A percentile compares a stretch with the other conserved stretches of the same genome.
phyloP scores from a whole-genome alignment of 2,797 vertebrate genomes.

The Sebastiscus tertius region DNA sequence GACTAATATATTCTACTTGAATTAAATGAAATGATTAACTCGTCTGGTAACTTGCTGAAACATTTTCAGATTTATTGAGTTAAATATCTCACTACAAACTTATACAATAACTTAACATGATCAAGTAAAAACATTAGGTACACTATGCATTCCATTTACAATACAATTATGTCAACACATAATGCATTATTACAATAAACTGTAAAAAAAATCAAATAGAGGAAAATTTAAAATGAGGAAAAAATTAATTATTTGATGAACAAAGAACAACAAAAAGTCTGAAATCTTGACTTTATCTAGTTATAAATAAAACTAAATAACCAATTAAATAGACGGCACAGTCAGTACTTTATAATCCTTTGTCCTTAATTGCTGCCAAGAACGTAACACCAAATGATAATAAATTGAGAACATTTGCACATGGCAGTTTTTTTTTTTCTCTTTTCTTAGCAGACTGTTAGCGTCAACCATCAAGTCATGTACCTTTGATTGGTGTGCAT shows the following conservation, averaged over 20 bases:
- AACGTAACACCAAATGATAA: conserved; percentile 25
- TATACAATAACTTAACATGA: not conserved
- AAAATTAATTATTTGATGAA: not conserved
- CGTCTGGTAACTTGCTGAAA: not conserved
- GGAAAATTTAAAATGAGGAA: not conserved
- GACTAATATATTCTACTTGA: not conserved
- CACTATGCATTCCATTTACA: not conserved
- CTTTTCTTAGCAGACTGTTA: conserved; percentile 40
- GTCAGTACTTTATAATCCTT: not conserved
- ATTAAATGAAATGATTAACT: not conserved
- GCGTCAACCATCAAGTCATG: conserved; percentile 53
- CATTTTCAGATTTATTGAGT: not conserved
- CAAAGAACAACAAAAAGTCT: not conserved
- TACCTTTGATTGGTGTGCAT: conserved; percentile 44
- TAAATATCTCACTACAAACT: not conserved
- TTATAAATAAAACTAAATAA: not conserved
- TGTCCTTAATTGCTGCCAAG: conserved; percentile 34
- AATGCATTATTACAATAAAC: too few relatives aligned
- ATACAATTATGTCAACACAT: too few relatives aligned
- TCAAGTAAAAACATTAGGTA: not conserved
- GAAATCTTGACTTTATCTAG: not conserved
- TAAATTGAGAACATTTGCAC: conserved; percentile 66
- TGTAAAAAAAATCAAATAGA: too few relatives aligned
- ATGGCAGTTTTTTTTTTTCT: conserved; percentile 38
- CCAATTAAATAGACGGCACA: not conserved